Evolutionary conservation across 2,113 vertebrate species (phyloP).

Genomic region (Bombycilla garrulus): DNA sequence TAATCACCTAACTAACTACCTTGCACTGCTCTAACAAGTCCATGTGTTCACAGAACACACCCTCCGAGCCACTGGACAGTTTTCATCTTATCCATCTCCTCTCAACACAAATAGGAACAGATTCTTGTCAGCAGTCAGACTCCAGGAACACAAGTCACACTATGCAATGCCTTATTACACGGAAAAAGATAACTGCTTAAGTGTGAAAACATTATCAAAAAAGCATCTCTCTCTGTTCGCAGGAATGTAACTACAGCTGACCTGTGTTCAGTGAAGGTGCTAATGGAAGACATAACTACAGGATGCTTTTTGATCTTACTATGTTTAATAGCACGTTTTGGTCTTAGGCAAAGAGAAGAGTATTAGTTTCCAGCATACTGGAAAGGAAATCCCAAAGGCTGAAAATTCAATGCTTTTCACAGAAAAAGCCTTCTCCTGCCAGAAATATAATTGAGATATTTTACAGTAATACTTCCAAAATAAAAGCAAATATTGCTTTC

Average conservation of each 20-base stretch:
- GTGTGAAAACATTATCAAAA: background rate
- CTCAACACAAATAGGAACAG: background rate
- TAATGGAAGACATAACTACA: slow-evolving; percentile 10
- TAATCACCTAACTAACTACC: background rate
- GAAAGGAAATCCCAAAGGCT: background rate
- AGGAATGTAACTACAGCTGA: background rate
- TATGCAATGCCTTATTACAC: background rate
- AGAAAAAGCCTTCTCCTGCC: background rate
- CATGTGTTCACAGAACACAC: background rate
- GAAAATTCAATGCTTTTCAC: background rate
- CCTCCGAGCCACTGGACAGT: background rate
- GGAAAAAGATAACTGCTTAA: background rate
- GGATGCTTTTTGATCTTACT: background rate
- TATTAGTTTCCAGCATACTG: background rate
- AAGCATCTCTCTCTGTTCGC: background rate
- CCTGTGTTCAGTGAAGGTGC: background rate
- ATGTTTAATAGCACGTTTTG: slow-evolving; percentile 17
- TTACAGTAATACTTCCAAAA: background rate
- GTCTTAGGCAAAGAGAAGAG: background rate
- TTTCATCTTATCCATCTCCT: background rate
- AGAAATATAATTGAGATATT: background rate
- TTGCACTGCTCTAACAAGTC: background rate
- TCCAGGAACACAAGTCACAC: background rate
- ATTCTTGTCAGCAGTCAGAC: background rate
- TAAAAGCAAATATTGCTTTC: background rate